Evolutionary conservation across 2,888 invertebrate genomes (phyloP), one percentile per base, ranked within the genome.

Genomic region (Schizotus pectinicornis): DNA sequence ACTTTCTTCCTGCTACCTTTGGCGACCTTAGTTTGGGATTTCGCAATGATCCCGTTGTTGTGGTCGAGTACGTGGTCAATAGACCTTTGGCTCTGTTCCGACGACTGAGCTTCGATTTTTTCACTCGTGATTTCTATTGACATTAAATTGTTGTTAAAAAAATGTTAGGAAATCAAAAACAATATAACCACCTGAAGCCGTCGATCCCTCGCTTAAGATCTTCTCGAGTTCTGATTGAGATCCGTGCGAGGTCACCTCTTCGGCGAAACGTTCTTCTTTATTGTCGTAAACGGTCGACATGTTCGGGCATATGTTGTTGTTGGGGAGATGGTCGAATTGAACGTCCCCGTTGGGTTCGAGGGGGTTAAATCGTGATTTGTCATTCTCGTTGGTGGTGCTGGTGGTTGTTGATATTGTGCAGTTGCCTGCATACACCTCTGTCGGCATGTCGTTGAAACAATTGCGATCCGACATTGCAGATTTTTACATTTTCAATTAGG

Each of bases 291-390:
- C 22, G 22, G 22, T 22, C 22, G 22, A 56, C 33, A 36, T 56
- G 12, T 56, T 56, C 35, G 43, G 36, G 65, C 75, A 76, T 56
- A 77, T 62, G 64, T 77, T 78, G 64, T 78, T 79, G 62, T 78
- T 78, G 5, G 78, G 77, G 52, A 76, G 63, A 58, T 73, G 68
- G 56, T 72, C 65, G 58, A 22, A 22, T 22, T 67, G 71, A 38
- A 48, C 58, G 35, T 64, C 65, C 52, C 61, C 63, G 48, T 55
- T 51, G n/a, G 48, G 9, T 56, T 57, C 57, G 35, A 42, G 13
- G 7, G 43, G 14, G 12, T 50, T 45, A 12, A 31, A 41, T 7
- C 9, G 37, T 1, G 45, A 13, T 35, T 34, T 31, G 8, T 51
- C 42, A 49, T 49, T 39, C 11, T 41, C 42, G 7, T 3, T 32